Conservation (phyloP, 2,113 vertebrate species). For the Procavia capensis region DNA sequence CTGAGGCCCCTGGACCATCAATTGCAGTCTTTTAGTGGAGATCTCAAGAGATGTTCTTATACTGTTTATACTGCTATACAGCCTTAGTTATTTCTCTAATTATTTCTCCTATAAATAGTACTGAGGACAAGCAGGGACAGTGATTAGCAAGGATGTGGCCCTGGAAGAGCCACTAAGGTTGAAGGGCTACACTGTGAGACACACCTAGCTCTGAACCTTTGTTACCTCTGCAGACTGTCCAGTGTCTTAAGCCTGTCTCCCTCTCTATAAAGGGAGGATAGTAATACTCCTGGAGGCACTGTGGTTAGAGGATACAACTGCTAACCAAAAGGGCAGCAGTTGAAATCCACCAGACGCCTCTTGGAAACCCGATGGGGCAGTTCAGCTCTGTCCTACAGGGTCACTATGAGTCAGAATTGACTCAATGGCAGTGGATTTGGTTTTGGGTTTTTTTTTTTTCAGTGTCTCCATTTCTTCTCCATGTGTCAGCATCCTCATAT, state of each 20-base stretch:
- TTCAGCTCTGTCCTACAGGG: too few relatives aligned
- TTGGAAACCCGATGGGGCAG: too few relatives aligned
- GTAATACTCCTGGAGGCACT: too few relatives aligned
- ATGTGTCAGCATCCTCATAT: fast-evolving
- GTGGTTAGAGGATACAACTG: too few relatives aligned
- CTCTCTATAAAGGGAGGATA: background rate
- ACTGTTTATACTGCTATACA: background rate
- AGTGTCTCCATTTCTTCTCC: background rate
- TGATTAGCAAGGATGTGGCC: background rate
- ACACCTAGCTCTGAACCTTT: background rate
- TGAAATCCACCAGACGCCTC: too few relatives aligned
- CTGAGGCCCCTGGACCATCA: too few relatives aligned
- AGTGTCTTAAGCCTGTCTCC: background rate
- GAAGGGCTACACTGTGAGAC: background rate
- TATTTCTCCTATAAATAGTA: background rate
- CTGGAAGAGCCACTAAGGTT: background rate
- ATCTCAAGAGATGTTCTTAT: too few relatives aligned
- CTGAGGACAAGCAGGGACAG: background rate
- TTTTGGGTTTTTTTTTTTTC: too few relatives aligned
- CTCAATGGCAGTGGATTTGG: too few relatives aligned
- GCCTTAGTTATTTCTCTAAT: background rate
- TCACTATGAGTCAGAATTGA: too few relatives aligned
- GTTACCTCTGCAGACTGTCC: background rate
- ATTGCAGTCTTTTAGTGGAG: too few relatives aligned
- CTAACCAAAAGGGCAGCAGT: too few relatives aligned